Base-by-base conservation (phyloP, 1,140 invertebrate genomes). In the Drosophila prosaltans region DNA sequence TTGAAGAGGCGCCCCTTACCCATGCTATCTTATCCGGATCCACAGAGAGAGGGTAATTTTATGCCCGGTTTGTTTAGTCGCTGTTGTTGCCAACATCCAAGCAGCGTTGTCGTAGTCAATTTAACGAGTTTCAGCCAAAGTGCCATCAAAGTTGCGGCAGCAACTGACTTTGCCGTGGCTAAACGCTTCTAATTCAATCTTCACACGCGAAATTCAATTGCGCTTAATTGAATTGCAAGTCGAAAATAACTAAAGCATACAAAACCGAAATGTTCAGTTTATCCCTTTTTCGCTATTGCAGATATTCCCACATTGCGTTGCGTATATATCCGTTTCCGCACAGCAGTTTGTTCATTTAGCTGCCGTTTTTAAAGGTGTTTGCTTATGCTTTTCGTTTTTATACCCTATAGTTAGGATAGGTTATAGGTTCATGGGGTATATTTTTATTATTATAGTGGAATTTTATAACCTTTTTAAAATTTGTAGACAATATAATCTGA, bases 101-200 rank as follows among this genome's bases (percentile, higher is more conserved):
- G 39, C 40, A 36, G n/a, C 51, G 61, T 54, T 11, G 68, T 30
- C 32, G 60, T 76, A 67, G 72, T 76, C 80, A 65, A 62, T 66
- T 88, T 82, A 79, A 81, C 70, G 66, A 85, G 65, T 82, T 88
- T 81, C 28, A 51, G 45, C 43, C 51, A 69, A 68, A 86, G 67
- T 79, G 66, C 43, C 64, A 73, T 68, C 82, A 84, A 74, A 81
- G 80, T 78, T 81, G 79, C 63, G 78, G 60, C 65, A 10, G 59
- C 65, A 73, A 55, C 65, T n/a, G 66, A 65, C 72, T 76, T 72
- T 72, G 69, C 69, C 61, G 54, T 68, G 72, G 69, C 75, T 88
- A 69, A 84, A 73, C 48, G 54, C 43, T 40, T 63, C 65, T 89
- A 83, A 86, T 88, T 89, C 69, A 77, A 88, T 86, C 79, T 82